Conservation (phyloP, 2,888 invertebrate species). For the Rhorus exstirpatorius region DNA sequence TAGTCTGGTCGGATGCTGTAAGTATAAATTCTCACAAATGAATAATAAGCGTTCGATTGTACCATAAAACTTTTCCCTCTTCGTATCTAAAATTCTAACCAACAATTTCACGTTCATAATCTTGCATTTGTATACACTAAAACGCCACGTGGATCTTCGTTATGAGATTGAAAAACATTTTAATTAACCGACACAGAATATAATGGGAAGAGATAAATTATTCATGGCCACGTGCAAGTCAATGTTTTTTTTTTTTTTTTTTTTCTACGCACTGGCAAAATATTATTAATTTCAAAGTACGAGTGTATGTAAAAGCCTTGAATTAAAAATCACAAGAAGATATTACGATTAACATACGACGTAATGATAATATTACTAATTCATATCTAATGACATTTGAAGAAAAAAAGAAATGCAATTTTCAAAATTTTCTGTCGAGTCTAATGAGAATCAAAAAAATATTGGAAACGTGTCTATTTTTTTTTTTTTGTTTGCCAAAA, state of each 20-base stretch:
- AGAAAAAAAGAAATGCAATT: no score
- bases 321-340: conserved; percentile 8
- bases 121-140: neutral
- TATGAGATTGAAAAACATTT: neutral
- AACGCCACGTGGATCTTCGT: neutral
- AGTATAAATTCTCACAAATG: conserved; percentile 20
- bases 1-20: conserved; percentile 10
- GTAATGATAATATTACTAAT: neutral
- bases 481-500: no score
- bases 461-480: no score
- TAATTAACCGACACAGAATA: conserved; percentile 2
- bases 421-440: no score
- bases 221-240: conserved; percentile 13
- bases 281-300: neutral
- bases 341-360: no score
- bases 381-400: no score
- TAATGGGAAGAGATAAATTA: conserved; percentile 11
- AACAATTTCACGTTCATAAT: neutral
- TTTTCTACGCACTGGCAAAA: conserved; percentile 7
- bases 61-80: neutral
- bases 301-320: neutral
- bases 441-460: no score
- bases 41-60: neutral
- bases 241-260: no score
- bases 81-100: neutral